Evolutionary conservation across 2,888 invertebrate genomes (phyloP), one percentile per base, ranked within the genome.

Genomic region (Aproaerema taeniolella): DNA sequence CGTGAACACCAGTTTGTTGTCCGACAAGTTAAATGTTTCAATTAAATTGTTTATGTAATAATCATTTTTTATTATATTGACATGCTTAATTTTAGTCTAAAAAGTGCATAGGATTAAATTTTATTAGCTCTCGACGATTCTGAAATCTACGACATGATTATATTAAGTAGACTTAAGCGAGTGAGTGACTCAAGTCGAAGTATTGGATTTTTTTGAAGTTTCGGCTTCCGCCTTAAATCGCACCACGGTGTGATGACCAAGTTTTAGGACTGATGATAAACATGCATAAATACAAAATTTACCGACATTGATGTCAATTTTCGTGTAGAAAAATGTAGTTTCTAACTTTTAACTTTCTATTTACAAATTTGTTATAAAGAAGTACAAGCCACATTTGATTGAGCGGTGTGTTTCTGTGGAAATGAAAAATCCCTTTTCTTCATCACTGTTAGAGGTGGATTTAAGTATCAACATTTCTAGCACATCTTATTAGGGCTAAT

Each of bases 31-130:
- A 67, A n/a, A 78, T 77, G 74, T 81, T 82, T 75, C 67, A 68
- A 81, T 81, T 79, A 80, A 81, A 82, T 80, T 82, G 81, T 83
- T 85, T 83, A 81, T 77, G 73, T 83, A 80, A 77, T 80, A 72
- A 77, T 75, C 60, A 67, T 81, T 80, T 76, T 82, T 83, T 78
- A 80, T 82, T 80, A 73, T 79, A 77, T 76, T 79, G 80, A 83
- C 81, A 80, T 80, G 78, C 80, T 83, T 82, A 78, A 75, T 78
- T 73, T 78, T 76, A 80, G 70, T 70, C 62, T 73, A 67, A 77
- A 58, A 73, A 77, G 76, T 80, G 80, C 79, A 78, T 77, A 74
- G 67, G 61, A 64, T 63, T 68, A 69, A 68, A 37, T 31, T 37
- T 16, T 28, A 74, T 69, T 75, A 76, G 82, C 81, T 83, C 81